Base-by-base conservation (phyloP, 1,140 invertebrate genomes). In the Pseudomyrmex cubaensis region DNA sequence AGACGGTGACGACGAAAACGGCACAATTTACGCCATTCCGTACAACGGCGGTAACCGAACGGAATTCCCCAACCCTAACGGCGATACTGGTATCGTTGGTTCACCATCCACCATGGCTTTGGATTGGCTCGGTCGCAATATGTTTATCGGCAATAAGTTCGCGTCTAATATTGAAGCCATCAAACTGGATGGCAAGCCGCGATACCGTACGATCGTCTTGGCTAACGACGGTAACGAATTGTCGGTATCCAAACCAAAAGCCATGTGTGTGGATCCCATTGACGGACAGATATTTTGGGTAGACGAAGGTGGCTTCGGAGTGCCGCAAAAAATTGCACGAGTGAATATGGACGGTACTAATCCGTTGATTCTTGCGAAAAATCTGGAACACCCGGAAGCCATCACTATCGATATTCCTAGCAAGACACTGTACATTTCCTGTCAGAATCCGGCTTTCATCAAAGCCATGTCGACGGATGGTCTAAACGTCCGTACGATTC, bases 41-140 rank as follows among this genome's bases (percentile, higher is more conserved):
- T 97, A 99, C 66, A 97, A 96, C 62, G 98, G 98, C 13, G 98
- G 98, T 2, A 99, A 99, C 86, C 97, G 97, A 91, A 97, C 97
- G 0, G 96, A 97, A 89, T 97, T 99, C 91, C 95, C 98, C 0
- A 96, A 96, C 89, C 89, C 95, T 0, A 25, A 44, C 15, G 93
- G 93, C 5, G 97, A 98, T 78, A 96, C 96, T 7, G 98, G 98
- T 8, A 96, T 99, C 48, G 97, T 99, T 44, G 98, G 99, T 0
- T 96, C 98, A 0, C 98, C 98, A 0, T 98, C 98, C 61, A 96
- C 97, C 1, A 96, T 99, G 48, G 98, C 98, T 0, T 97, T 99
- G 91, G 99, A 99, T 92, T 99, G 99, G 98, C 95, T 99, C 46
- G 98, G 98, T 9, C 95, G 98, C 56, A 99, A 99, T 94, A 92